Conservation (phyloP, 2,888 invertebrate species). For the Tetragonula carbonaria region DNA sequence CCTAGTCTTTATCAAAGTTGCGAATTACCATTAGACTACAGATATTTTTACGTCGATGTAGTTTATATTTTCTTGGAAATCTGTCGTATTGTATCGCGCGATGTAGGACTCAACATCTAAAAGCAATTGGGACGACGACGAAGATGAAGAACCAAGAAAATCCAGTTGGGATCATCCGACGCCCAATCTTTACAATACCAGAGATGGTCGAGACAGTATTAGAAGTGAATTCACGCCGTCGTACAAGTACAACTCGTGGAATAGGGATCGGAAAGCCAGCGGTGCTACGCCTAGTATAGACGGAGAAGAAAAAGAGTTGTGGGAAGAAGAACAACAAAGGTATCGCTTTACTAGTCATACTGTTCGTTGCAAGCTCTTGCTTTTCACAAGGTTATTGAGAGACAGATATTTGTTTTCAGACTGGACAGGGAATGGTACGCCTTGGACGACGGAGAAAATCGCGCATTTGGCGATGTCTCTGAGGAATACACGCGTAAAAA, state of each 20-base stretch:
- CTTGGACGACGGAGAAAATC: conserved; percentile 97
- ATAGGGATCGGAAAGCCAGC: conserved; percentile 87
- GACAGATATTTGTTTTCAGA: conserved; percentile 80
- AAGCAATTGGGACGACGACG: conserved; percentile 91
- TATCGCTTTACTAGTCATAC: conserved; percentile 33
- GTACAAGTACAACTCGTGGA: conserved; percentile 93
- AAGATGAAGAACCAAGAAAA: conserved; percentile 86
- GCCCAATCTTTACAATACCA: conserved; percentile 86
- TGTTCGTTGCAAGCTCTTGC: not conserved
- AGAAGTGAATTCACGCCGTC: conserved; percentile 91
- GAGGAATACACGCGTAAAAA: conserved; percentile 97
- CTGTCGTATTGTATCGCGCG: not conserved
- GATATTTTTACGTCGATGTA: no score
- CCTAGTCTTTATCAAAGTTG: no score
- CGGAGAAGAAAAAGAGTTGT: conserved; percentile 90
- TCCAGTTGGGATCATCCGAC: conserved; percentile 98
- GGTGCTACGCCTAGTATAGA: conserved; percentile 87
- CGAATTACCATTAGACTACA: no score
- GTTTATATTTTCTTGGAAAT: not conserved
- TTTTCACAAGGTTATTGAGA: not conserved
- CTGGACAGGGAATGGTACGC: conserved; percentile 99
- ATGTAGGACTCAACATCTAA: conserved; percentile 86
- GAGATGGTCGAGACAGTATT: conserved; percentile 81
- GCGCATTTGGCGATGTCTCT: conserved; percentile 95
- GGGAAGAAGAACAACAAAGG: conserved; percentile 94